A percentile compares a stretch with the other conserved stretches of the same genome.
Evolutionary conservation across 2,888 invertebrate genomes (phyloP).

Genomic region (Drosophila nigritarsus): DNA sequence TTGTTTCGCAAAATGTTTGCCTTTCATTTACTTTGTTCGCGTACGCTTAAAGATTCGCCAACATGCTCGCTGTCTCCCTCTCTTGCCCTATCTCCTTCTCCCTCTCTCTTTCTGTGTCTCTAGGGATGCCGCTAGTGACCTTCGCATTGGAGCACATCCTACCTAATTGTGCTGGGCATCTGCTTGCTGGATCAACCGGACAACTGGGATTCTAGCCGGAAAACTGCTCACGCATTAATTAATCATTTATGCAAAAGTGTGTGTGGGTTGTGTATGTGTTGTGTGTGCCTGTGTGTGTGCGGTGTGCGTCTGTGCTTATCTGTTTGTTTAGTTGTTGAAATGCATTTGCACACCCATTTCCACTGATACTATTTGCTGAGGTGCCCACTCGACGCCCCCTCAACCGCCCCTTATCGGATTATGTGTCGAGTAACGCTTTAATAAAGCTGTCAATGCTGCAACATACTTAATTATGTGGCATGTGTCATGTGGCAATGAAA

Average conservation of each 20-base stretch:
- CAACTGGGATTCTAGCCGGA: conserved; percentile 32
- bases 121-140: conserved; percentile 41
- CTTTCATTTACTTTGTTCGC: conserved; percentile 73
- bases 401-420: background rate
- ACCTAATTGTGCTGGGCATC: conserved; percentile 33
- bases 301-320: background rate
- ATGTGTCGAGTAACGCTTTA: conserved; percentile 2
- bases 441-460: background rate
- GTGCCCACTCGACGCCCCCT: conserved; percentile 7
- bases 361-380: conserved; percentile 67
- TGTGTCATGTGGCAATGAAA: conserved; percentile 1
- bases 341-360: conserved; percentile 73
- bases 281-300: conserved; percentile 1
- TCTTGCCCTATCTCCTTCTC: background rate
- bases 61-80: conserved; percentile 7
- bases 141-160: conserved; percentile 40
- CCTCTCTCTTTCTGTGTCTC: background rate
- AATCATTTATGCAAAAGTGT: conserved; percentile 62
- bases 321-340: conserved; percentile 36
- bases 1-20: conserved; percentile 72
- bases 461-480: conserved; percentile 1
- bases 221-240: conserved; percentile 77
- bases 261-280: conserved; percentile 4
- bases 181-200: conserved; percentile 24
- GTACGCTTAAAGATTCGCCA: conserved; percentile 54